Evolutionary conservation across 2,113 vertebrate genomes (phyloP).

Genomic region (Gallinago undulata): DNA sequence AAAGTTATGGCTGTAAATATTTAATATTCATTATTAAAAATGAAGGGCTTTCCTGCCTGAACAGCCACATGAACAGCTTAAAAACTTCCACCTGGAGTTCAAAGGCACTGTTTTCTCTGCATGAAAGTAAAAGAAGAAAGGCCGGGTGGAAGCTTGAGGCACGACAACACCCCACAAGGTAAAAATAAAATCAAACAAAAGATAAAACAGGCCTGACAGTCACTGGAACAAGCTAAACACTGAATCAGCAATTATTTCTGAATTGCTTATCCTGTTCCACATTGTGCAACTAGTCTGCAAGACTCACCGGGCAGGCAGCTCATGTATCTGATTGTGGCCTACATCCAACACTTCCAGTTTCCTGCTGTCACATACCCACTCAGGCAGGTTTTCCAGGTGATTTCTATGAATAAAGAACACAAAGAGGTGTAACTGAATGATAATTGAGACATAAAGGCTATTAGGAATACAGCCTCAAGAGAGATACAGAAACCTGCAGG

Average conservation of each 20-base stretch:
- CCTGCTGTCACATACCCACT: constrained; percentile 92
- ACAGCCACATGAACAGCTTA: background rate
- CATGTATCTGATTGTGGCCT: constrained; percentile 89
- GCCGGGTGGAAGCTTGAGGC: background rate
- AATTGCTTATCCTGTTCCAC: background rate
- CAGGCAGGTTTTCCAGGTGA: constrained; percentile 87
- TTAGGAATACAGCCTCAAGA: background rate
- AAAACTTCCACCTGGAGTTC: constrained; percentile 12
- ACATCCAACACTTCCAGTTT: constrained; percentile 94
- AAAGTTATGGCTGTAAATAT: constrained; percentile 36
- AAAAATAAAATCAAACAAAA: constrained; percentile 47
- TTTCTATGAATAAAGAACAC: constrained; percentile 79
- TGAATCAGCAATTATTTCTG: constrained; percentile 42
- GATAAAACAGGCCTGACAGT: constrained; percentile 15
- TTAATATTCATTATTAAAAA: constrained; percentile 48
- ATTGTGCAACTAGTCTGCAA: background rate
- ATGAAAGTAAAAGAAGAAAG: constrained; percentile 47
- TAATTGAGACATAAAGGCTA: background rate
- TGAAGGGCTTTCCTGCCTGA: background rate
- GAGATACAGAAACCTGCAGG: background rate
- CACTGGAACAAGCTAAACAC: constrained; percentile 40
- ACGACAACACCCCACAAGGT: background rate
- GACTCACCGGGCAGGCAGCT: constrained; percentile 90
- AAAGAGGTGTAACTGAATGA: background rate
- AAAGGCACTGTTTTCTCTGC: constrained; percentile 13